These are phyloP conservation scores for Myotis davidii DNA, from an alignment of 2,113 vertebrate genomes.

Conservation along the genomic window DNA sequence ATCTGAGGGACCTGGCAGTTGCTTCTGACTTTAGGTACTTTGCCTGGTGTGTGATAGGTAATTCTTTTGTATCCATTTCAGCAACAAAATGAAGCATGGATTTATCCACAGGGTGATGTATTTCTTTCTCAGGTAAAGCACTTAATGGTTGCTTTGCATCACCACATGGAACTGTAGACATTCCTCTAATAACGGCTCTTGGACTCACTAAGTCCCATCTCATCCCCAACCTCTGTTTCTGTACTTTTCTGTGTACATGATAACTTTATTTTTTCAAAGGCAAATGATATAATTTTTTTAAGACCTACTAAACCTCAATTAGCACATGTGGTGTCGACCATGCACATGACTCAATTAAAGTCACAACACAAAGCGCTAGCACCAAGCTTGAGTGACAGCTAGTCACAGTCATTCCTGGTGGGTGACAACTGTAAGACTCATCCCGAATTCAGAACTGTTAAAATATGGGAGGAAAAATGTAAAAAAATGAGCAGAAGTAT, in stretches of 20 bases:
- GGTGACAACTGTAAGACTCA: not conserved
- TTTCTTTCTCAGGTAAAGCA: not conserved
- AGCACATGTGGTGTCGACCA: not conserved
- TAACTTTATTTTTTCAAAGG: not conserved
- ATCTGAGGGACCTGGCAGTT: not conserved
- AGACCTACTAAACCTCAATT: not conserved
- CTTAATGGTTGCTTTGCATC: not conserved
- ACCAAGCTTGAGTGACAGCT: not conserved
- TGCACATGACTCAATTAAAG: not conserved
- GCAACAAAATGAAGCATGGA: not conserved
- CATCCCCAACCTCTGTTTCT: not conserved
- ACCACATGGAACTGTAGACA: not conserved
- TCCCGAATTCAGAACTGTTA: not conserved
- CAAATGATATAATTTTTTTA: not conserved
- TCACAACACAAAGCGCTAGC: not conserved
- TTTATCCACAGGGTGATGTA: not conserved
- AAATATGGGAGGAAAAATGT: not conserved
- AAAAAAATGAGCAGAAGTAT: not conserved
- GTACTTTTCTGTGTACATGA: not conserved
- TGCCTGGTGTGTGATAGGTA: not conserved
- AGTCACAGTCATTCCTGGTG: not conserved
- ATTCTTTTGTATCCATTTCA: not conserved
- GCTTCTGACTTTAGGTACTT: not conserved
- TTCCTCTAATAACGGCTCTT: not conserved
- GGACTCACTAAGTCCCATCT: not conserved